Percentiles rank a stretch among this genome's conserved stretches.
phyloP scores from a whole-genome alignment of 2,888 invertebrate species.

The Mesodorylaimus sp. region DNA sequence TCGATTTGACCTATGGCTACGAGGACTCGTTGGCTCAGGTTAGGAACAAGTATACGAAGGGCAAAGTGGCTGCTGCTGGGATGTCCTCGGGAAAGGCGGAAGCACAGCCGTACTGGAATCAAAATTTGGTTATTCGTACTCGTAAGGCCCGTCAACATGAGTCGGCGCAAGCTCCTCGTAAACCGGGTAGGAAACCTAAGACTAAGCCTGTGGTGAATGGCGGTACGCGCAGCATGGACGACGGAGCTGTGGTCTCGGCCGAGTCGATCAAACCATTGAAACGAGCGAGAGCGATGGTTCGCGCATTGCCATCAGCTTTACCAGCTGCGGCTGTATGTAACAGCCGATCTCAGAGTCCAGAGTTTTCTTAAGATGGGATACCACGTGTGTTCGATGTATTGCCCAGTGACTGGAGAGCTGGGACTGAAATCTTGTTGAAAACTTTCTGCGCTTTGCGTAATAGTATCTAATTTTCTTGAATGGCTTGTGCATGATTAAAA shows the following conservation, averaged over 20 bases:
- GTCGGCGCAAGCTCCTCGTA: constrained; percentile 4
- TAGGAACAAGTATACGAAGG: too few relatives aligned
- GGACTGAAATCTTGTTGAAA: too few relatives aligned
- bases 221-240: not conserved
- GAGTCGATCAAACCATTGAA: too few relatives aligned
- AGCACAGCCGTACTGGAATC: constrained; percentile 32
- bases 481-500: not conserved
- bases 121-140: constrained; percentile 32
- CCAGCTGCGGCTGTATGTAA: too few relatives aligned
- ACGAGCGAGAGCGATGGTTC: too few relatives aligned
- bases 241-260: too few relatives aligned
- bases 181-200: not conserved
- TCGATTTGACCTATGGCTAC: not conserved
- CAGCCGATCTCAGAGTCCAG: too few relatives aligned
- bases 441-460: too few relatives aligned
- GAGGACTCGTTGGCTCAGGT: constrained; percentile 2
- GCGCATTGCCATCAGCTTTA: too few relatives aligned
- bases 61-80: not conserved
- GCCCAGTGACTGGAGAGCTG: too few relatives aligned
- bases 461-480: not conserved
- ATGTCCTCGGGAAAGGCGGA: not conserved
- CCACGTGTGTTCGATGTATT: too few relatives aligned
- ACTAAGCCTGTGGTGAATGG: not conserved
- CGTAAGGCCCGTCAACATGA: constrained; percentile 22
- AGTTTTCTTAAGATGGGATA: too few relatives aligned